These are phyloP conservation scores for Tringa solitaria DNA, from an alignment of 2,113 vertebrate species.

Conservation along the genomic window DNA sequence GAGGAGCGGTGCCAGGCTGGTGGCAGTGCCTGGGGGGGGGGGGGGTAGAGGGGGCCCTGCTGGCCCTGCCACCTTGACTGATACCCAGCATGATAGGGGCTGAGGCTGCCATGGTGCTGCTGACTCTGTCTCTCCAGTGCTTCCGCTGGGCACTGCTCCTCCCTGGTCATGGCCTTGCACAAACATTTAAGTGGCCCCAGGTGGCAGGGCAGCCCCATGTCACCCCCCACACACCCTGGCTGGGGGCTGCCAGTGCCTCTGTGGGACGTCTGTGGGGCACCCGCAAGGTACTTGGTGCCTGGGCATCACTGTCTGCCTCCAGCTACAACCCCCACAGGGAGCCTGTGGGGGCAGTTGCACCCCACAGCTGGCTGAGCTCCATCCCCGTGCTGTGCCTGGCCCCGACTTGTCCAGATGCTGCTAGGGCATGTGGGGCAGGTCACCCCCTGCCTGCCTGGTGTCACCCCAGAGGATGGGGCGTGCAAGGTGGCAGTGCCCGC, in stretches of 20 bases:
- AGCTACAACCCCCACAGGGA: not conserved
- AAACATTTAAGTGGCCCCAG: not conserved
- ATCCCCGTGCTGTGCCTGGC: not conserved
- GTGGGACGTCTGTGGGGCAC: not conserved
- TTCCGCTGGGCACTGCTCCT: not conserved
- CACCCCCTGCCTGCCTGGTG: not conserved
- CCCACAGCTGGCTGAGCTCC: not conserved
- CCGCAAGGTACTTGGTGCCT: too few relatives aligned
- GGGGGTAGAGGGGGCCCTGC: not conserved
- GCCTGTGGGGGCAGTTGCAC: fast-evolving
- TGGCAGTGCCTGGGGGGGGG: fast-evolving
- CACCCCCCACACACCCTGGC: not conserved
- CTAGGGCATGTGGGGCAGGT: too few relatives aligned
- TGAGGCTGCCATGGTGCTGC: not conserved
- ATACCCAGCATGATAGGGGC: fast-evolving
- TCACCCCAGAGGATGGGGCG: not conserved
- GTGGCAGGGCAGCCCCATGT: not conserved
- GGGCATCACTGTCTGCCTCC: not conserved
- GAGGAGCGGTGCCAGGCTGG: not conserved
- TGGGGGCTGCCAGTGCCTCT: not conserved
- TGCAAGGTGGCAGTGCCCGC: not conserved
- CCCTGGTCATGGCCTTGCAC: not conserved
- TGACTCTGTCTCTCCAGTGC: fast-evolving
- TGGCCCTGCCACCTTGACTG: not conserved
- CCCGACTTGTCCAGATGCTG: not conserved